Evolutionary conservation across 2,113 vertebrate genomes (phyloP).

Genomic region (Xenopus borealis): DNA sequence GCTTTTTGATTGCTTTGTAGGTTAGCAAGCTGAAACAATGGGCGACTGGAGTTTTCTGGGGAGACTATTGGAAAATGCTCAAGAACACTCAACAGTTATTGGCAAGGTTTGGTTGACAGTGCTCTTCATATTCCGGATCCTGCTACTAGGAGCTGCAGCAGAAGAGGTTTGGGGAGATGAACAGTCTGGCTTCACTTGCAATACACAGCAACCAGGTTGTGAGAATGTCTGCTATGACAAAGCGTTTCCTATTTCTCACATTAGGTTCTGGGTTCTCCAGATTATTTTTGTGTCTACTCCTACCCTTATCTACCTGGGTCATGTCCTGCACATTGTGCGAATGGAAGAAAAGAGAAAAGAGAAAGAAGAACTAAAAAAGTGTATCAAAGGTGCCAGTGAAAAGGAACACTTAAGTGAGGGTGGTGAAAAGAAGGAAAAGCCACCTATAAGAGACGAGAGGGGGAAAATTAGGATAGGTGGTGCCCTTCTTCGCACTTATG

Average conservation of each 20-base stretch:
- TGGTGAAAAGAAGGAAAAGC: constrained; percentile 69
- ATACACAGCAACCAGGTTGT: constrained; percentile 96
- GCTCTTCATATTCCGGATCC: constrained; percentile 97
- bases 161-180: constrained; percentile 98
- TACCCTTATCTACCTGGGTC: constrained; percentile 96
- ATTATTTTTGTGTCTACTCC: constrained; percentile 98
- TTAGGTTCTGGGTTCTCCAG: constrained; percentile 98
- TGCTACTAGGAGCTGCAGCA: constrained; percentile 90
- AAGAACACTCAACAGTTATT: constrained; percentile 97
- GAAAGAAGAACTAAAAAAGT: constrained; percentile 72
- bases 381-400: constrained; percentile 58
- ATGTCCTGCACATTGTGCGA: constrained; percentile 91
- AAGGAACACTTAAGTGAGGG: constrained; percentile 53
- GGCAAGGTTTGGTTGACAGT: constrained; percentile 98
- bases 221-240: constrained; percentile 97
- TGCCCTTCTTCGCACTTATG: constrained; percentile 88
- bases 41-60: constrained; percentile 98
- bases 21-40: constrained; percentile 84
- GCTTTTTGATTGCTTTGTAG: constrained; percentile 63
- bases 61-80: constrained; percentile 90
- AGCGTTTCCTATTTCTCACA: constrained; percentile 97
- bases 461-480: constrained; percentile 88
- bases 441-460: constrained; percentile 76
- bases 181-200: constrained; percentile 95
- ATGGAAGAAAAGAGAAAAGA: constrained; percentile 92